Percentiles rank a stretch among this genome's conserved stretches.
Conservation (phyloP, 2,113 vertebrate genomes). For the Mus musculus region GRCm39 chr3:110150501-110151000, state of each 20-base stretch:
- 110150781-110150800: constrained; percentile 6
- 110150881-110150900: background rate
- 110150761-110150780: constrained; percentile 25
- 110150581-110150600: background rate
- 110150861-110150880: background rate
- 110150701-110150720: background rate
- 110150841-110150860: background rate
- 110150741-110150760: constrained; percentile 5
- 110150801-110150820: background rate
- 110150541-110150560: background rate
- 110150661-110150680: too few relatives aligned
- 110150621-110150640: background rate
- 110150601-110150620: background rate
- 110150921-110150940: background rate
- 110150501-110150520: too few relatives aligned
- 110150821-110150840: constrained; percentile 21
- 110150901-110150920: constrained; percentile 41
- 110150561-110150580: background rate
- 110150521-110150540: too few relatives aligned
- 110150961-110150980: constrained; percentile 19
- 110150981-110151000: constrained; percentile 30
- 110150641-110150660: background rate
- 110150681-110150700: background rate
- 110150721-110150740: background rate
- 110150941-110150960: background rate